phyloP scores from a whole-genome alignment of 2,888 invertebrate genomes.

The Drosophila kokeensis region DNA sequence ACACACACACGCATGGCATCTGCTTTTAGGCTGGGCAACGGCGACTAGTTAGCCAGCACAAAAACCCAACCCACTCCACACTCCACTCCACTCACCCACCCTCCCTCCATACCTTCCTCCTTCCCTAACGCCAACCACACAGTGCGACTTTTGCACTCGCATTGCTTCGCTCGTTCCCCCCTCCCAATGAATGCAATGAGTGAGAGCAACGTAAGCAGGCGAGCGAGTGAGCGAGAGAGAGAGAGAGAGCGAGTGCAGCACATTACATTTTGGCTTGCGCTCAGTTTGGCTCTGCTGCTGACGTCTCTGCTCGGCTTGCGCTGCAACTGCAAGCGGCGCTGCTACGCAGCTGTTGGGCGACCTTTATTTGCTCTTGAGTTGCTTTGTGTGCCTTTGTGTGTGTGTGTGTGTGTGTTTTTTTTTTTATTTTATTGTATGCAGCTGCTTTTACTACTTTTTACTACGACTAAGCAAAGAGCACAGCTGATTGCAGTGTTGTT shows the following conservation, averaged over 20 bases:
- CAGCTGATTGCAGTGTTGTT: slow-evolving; percentile 52
- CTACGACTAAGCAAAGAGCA: slow-evolving; percentile 51
- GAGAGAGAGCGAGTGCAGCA: slow-evolving; percentile 8
- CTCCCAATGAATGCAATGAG: slow-evolving; percentile 13
- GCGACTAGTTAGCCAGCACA: slow-evolving; percentile 74
- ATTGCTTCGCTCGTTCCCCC: slow-evolving; percentile 6
- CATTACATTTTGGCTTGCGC: slow-evolving; percentile 49
- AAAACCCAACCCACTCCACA: slow-evolving; percentile 61
- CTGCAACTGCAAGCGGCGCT: slow-evolving; percentile 57
- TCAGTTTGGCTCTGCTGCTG: slow-evolving; percentile 33
- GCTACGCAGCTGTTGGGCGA: slow-evolving; percentile 72
- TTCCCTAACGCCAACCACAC: not conserved
- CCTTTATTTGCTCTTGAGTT: slow-evolving; percentile 77
- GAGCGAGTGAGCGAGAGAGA: slow-evolving; percentile 18
- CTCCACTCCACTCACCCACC: not conserved
- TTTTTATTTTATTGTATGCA: slow-evolving; percentile 35
- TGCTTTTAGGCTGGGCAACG: slow-evolving; percentile 78
- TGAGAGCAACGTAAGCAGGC: slow-evolving; percentile 27
- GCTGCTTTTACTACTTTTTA: slow-evolving; percentile 67
- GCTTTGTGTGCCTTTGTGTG: slow-evolving; percentile 34
- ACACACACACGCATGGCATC: slow-evolving; percentile 57
- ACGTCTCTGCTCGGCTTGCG: slow-evolving; percentile 5
- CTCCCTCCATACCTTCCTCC: not conserved
- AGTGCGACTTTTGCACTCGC: slow-evolving; percentile 30
- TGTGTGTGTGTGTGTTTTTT: slow-evolving; percentile 24